A percentile compares a stretch with the other conserved stretches of the same genome.
These are phyloP conservation scores for Cosmopolites sordidus DNA, from an alignment of 2,888 invertebrate species.

Conservation along the genomic window DNA sequence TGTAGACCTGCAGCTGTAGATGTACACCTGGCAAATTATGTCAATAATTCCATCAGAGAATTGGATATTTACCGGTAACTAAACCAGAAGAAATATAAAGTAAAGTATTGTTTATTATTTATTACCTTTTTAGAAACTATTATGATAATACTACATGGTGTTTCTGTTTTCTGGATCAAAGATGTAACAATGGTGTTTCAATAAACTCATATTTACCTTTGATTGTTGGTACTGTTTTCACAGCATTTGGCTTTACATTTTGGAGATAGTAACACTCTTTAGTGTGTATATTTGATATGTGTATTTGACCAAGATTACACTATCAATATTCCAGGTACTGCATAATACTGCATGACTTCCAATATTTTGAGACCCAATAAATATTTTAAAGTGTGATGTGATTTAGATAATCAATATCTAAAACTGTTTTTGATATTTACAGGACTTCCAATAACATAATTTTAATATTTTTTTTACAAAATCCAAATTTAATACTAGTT, in stretches of 20 bases:
- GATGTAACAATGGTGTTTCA: slow-evolving; percentile 61
- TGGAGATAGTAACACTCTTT: slow-evolving; percentile 9
- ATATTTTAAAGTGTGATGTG: too few species aligned
- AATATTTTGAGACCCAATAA: too few species aligned
- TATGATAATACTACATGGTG: slow-evolving; percentile 81
- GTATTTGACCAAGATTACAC: too few species aligned
- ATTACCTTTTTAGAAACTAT: slow-evolving; percentile 61
- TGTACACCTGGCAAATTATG: slow-evolving; percentile 76
- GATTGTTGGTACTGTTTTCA: slow-evolving; percentile 1
- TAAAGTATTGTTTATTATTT: not conserved
- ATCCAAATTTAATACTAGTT: too few species aligned
- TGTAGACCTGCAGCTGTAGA: slow-evolving; percentile 78
- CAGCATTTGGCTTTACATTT: slow-evolving; percentile 1
- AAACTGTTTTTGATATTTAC: too few species aligned
- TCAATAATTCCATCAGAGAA: slow-evolving; percentile 81
- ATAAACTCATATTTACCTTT: not conserved
- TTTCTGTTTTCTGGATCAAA: slow-evolving; percentile 86
- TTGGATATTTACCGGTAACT: slow-evolving; percentile 74
- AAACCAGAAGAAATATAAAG: not conserved
- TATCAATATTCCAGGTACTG: too few species aligned
- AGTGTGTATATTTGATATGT: too few species aligned
- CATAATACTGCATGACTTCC: too few species aligned
- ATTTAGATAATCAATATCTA: too few species aligned
- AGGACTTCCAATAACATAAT: too few species aligned
- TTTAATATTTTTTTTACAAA: too few species aligned